phyloP scores from a whole-genome alignment of 1,140 invertebrate species.

The Helicorthomorpha holstii region DNA sequence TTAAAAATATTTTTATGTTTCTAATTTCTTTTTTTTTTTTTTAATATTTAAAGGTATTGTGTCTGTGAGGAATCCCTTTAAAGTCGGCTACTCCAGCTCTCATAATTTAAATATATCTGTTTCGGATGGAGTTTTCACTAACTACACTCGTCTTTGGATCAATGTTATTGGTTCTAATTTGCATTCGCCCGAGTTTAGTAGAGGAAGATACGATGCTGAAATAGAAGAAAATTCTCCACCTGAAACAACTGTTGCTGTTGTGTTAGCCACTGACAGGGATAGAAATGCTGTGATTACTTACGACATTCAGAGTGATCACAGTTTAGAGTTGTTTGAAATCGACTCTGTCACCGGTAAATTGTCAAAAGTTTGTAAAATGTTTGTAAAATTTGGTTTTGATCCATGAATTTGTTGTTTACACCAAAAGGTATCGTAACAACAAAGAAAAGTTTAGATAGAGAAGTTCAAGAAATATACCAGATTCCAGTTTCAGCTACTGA shows the following conservation, averaged over 20 bases:
- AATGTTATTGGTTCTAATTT: conserved; percentile 61
- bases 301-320: conserved; percentile 55
- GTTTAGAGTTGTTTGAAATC: conserved; percentile 58
- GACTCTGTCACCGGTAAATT: conserved; percentile 40
- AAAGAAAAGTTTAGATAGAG: conserved; percentile 57
- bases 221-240: conserved; percentile 27
- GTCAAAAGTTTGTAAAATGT: no score
- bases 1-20: no score
- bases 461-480: conserved; percentile 50
- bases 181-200: conserved; percentile 55
- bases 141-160: conserved; percentile 28
- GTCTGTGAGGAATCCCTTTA: conserved; percentile 43
- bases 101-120: conserved; percentile 70
- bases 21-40: conserved; percentile 13
- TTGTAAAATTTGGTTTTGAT: neutral
- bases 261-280: conserved; percentile 60
- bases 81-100: conserved; percentile 39
- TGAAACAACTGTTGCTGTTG: conserved; percentile 23
- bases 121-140: conserved; percentile 78
- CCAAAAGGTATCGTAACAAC: conserved; percentile 55
- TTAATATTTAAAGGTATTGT: conserved; percentile 35
- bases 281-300: conserved; percentile 57
- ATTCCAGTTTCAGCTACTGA: conserved; percentile 71
- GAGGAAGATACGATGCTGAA: conserved; percentile 46
- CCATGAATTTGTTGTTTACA: conserved; percentile 7